phyloP scores from a whole-genome alignment of 2,888 invertebrate genomes.

The Bursaphelenchus okinawaensis region DNA sequence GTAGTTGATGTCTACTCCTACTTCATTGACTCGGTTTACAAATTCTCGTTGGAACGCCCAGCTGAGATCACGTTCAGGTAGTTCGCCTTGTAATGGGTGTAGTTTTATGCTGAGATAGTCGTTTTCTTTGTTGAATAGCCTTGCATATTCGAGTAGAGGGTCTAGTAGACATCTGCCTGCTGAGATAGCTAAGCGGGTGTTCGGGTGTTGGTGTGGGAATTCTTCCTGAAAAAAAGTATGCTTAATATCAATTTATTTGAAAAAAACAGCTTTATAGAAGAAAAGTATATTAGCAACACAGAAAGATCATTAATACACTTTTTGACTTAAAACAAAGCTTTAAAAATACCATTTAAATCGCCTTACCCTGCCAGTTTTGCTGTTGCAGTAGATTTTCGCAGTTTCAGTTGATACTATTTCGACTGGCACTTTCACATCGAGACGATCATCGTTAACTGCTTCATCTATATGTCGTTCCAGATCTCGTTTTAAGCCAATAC shows the following conservation, averaged over 20 bases:
- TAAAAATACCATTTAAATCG: too few relatives aligned
- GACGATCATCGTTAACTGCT: slow-evolving; percentile 66
- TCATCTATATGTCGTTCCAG: slow-evolving; percentile 32
- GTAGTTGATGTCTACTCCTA: slow-evolving; percentile 91
- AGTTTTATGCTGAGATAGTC: slow-evolving; percentile 89
- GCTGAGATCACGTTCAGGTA: slow-evolving; percentile 75
- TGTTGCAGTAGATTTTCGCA: slow-evolving; percentile 82
- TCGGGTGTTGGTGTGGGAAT: slow-evolving; percentile 65
- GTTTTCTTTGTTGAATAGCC: slow-evolving; percentile 88
- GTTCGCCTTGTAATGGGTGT: slow-evolving; percentile 71
- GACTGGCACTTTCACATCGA: slow-evolving; percentile 74
- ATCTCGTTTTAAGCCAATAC: slow-evolving; percentile 62
- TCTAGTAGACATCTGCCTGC: slow-evolving; percentile 86
- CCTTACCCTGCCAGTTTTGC: slow-evolving; percentile 62
- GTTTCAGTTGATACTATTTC: slow-evolving; percentile 64
- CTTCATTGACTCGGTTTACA: slow-evolving; percentile 92
- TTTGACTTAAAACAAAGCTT: too few relatives aligned
- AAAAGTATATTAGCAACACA: too few relatives aligned
- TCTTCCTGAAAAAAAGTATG: slow-evolving; percentile 32
- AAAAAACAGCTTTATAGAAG: too few relatives aligned
- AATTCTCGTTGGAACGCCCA: slow-evolving; percentile 78
- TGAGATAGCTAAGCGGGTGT: slow-evolving; percentile 85
- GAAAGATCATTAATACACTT: too few relatives aligned
- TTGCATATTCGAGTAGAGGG: slow-evolving; percentile 89
- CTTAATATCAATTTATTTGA: background rate